Conservation (phyloP, 2,797 vertebrate species). For the Alauda arvensis region DNA sequence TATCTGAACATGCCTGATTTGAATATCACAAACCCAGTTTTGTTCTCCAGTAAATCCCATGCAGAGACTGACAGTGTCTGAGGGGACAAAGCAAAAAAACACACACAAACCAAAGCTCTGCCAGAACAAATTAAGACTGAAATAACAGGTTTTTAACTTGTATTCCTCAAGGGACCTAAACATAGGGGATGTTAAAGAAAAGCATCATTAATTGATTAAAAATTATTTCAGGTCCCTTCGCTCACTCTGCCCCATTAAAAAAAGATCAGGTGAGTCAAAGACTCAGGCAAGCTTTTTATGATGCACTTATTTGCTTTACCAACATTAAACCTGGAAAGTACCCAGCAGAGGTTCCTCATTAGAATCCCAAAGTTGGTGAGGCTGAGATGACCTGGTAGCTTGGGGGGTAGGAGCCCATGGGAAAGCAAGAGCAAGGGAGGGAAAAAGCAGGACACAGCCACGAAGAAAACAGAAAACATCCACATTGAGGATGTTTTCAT, state of each 20-base stretch:
- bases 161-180: neutral
- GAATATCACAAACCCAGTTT: neutral
- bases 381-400: neutral
- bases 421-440: neutral
- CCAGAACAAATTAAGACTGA: neutral
- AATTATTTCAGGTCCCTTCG: neutral
- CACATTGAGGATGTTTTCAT: neutral
- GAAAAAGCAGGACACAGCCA: neutral
- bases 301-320: neutral
- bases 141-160: neutral
- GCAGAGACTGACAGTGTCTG: neutral
- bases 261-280: neutral
- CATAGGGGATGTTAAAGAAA: neutral
- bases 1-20: neutral
- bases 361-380: neutral
- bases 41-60: neutral
- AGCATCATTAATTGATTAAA: neutral
- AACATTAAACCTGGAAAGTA: neutral
- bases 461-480: neutral
- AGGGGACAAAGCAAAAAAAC: neutral
- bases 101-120: neutral
- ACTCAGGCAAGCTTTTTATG: neutral
- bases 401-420: fast-evolving
- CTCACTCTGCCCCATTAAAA: neutral
- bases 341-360: neutral